Percentiles rank a stretch among this genome's conserved stretches.
These are phyloP conservation scores for Sphaeridia pumilis DNA, from an alignment of 2,888 invertebrate genomes.

Conservation along the genomic window DNA sequence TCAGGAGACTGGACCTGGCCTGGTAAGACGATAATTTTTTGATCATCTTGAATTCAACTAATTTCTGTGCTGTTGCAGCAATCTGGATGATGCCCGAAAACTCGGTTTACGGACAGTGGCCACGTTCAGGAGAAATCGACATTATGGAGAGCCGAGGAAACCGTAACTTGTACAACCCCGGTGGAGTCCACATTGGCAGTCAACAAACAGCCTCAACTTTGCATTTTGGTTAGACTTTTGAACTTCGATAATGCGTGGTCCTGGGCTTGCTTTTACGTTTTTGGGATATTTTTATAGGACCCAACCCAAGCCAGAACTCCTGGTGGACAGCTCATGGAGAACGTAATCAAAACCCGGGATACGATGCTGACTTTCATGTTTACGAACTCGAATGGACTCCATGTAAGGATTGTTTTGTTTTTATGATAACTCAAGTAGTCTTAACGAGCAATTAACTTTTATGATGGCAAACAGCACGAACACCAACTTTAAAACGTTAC, in stretches of 20 bases:
- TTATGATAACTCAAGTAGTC: too few relatives aligned
- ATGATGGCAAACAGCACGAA: too few relatives aligned
- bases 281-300: too few relatives aligned
- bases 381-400: conserved; percentile 58
- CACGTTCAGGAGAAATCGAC: conserved; percentile 58
- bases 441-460: too few relatives aligned
- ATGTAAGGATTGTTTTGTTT: conserved; percentile 40
- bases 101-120: conserved; percentile 44
- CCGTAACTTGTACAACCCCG: conserved; percentile 39
- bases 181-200: conserved; percentile 46
- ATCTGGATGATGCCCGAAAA: conserved; percentile 28
- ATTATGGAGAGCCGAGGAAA: conserved; percentile 60
- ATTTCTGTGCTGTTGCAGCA: too few relatives aligned
- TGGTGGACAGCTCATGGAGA: conserved; percentile 47
- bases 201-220: conserved; percentile 51
- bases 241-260: too few relatives aligned
- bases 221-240: conserved; percentile 50
- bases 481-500: neutral
- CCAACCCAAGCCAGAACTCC: conserved; percentile 45
- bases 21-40: conserved; percentile 20
- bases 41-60: too few relatives aligned
- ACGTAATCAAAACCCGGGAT: conserved; percentile 37
- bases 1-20: conserved; percentile 38
- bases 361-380: conserved; percentile 50
- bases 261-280: too few relatives aligned